Base-by-base conservation (phyloP, 2,113 vertebrate species). In the Platysternon megacephalum region DNA sequence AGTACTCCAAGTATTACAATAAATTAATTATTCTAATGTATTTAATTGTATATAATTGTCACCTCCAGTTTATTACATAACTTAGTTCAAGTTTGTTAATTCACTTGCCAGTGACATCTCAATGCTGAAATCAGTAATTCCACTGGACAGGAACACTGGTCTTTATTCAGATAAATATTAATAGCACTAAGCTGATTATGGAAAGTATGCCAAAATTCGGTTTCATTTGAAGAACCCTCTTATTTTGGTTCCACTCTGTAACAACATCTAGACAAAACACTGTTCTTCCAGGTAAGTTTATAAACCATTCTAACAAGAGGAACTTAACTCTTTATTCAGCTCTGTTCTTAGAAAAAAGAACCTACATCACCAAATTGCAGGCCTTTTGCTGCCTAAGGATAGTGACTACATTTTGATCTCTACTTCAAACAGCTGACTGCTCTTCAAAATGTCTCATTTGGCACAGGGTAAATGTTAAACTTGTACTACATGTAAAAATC, bases 391-490 rank as follows among this genome's bases (percentile, higher is more conserved):
- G 78, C 84, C 21, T 72, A 80, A 86, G 44, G 46, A 87, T 26
- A 80, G 44, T 6, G 48, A 82, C 74, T 91, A 3, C 53, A 65
- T 52, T n/a, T 91, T 90, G 49, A 89, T 86, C 65, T 83, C 76
- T 87, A 68, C 56, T 91, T 93, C 53, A 81, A 84, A 86, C 28
- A 92, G 58, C 65, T 79, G 89, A 48, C 96, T 94, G 44, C 84
- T 94, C 90, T 89, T 91, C 91, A 48, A 88, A 94, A 78, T 76
- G 53, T 55, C 90, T 93, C 87, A 74, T 94, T 81, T 96, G 96
- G 95, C 96, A 97, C 87, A 88, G 51, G 85, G 83, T 52, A 89
- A 94, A 89, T 89, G 22, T 87, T 88, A 84, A 58, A 93, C 87
- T 86, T 93, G 49, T 49, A 84, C 85, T 61, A 80, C 14, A 51